A percentile compares a stretch with the other conserved stretches of the same genome.
phyloP scores from a whole-genome alignment of 2,888 invertebrate species.

The Eilema depressum region DNA sequence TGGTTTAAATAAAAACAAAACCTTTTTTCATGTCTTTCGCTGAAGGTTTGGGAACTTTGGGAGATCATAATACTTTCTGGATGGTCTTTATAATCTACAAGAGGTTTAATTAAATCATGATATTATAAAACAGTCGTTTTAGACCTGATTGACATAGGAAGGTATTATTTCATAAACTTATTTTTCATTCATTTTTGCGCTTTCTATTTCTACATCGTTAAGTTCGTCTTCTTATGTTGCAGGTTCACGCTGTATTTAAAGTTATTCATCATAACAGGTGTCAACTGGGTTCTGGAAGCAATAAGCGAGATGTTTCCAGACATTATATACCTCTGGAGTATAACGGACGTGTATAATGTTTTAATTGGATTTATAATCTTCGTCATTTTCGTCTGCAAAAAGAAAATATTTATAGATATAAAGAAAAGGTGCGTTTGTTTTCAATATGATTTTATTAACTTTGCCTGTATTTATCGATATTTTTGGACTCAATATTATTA shows the following conservation, averaged over 20 bases:
- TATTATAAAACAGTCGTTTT: too few relatives aligned
- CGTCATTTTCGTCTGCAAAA: slow-evolving; percentile 10
- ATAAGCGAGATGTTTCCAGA: slow-evolving; percentile 71
- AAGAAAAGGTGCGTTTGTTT: not conserved
- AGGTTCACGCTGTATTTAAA: slow-evolving; percentile 90
- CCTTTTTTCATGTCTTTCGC: too few relatives aligned
- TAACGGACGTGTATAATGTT: slow-evolving; percentile 8
- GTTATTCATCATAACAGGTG: slow-evolving; percentile 90
- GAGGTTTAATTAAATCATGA: too few relatives aligned
- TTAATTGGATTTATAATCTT: slow-evolving; percentile 7
- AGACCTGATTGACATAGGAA: too few relatives aligned
- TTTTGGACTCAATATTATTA: not conserved
- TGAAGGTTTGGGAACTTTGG: too few relatives aligned
- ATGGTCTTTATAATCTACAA: too few relatives aligned
- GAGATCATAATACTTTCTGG: too few relatives aligned
- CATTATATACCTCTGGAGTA: not conserved
- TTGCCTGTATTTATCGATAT: not conserved
- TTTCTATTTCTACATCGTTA: not conserved
- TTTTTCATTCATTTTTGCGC: not conserved
- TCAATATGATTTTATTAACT: not conserved
- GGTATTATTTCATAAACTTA: too few relatives aligned
- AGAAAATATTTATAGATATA: not conserved
- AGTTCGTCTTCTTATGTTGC: not conserved
- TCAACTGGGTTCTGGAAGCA: slow-evolving; percentile 91
- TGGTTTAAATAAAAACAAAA: too few relatives aligned